Evolutionary conservation across 2,888 invertebrate genomes (phyloP).

Genomic region (Dicyrtoma fusca): DNA sequence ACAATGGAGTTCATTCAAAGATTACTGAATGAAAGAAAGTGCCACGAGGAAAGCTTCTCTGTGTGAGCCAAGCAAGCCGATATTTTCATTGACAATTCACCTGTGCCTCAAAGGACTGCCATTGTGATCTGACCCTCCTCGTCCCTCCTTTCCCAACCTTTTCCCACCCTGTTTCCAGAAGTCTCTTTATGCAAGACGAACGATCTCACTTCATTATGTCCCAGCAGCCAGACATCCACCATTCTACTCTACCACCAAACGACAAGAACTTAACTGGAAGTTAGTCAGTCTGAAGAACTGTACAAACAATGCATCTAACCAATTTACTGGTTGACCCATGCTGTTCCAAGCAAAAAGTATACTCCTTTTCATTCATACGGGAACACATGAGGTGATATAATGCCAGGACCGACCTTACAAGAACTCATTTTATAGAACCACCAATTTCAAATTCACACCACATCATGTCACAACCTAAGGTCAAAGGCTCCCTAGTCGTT

Average conservation of each 20-base stretch:
- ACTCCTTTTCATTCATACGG: neutral
- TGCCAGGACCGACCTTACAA: neutral
- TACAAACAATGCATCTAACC: constrained; percentile 10
- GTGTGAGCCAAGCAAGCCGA: constrained; percentile 17
- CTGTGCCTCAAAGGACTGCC: constrained; percentile 35
- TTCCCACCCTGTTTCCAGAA: constrained; percentile 52
- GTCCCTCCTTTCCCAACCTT: constrained; percentile 55
- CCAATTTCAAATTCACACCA: constrained; percentile 18
- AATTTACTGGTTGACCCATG: neutral
- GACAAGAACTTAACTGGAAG: constrained; percentile 15
- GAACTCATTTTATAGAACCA: neutral
- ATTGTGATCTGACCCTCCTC: constrained; percentile 50
- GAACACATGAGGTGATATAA: constrained; percentile 5
- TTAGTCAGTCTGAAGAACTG: neutral
- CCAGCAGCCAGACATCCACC: neutral
- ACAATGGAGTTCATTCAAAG: constrained; percentile 10
- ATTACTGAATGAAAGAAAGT: constrained; percentile 27
- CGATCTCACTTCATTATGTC: constrained; percentile 50
- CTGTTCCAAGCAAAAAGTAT: constrained; percentile 8
- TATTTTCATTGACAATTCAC: constrained; percentile 31
- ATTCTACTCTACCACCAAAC: neutral
- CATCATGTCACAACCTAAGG: constrained; percentile 23
- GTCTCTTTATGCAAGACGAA: constrained; percentile 41
- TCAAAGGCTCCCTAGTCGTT: neutral
- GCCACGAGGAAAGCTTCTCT: constrained; percentile 32